Percentiles rank a stretch among this genome's conserved stretches.
Conservation (phyloP, 2,113 vertebrate genomes). For the Pseudolaguvia tuberculata region DNA sequence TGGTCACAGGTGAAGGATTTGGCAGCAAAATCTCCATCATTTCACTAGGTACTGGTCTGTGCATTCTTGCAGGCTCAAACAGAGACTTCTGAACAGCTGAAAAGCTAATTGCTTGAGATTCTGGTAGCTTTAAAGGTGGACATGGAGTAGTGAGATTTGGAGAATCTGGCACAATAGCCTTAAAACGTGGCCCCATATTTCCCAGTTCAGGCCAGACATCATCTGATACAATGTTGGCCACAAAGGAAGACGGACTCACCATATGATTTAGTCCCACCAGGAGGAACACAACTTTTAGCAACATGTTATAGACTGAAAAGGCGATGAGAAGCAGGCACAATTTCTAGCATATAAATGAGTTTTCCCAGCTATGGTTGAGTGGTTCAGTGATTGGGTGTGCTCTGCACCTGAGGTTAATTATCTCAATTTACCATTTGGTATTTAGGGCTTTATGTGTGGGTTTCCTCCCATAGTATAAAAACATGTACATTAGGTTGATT, state of each 20-base stretch:
- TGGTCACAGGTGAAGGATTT: not conserved
- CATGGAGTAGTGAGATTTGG: not conserved
- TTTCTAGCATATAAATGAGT: not conserved
- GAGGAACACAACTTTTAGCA: constrained; percentile 17
- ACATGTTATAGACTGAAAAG: constrained; percentile 42
- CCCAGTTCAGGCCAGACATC: constrained; percentile 33
- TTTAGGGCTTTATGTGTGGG: not conserved
- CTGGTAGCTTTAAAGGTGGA: constrained; percentile 31
- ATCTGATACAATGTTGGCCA: not conserved
- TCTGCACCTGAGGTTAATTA: constrained; percentile 13
- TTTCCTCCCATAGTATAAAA: not conserved
- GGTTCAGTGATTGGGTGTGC: constrained; percentile 1
- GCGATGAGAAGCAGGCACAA: not conserved
- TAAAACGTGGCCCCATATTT: not conserved
- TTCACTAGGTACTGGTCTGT: not conserved
- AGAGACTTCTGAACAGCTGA: constrained; percentile 19
- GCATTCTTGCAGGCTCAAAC: constrained; percentile 50
- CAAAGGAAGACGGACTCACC: constrained; percentile 20
- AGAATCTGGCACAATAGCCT: accelerated
- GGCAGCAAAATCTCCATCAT: constrained; percentile 34
- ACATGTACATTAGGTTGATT: no score
- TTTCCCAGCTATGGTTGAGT: not conserved
- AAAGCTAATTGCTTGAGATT: constrained; percentile 24
- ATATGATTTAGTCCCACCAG: constrained; percentile 37
- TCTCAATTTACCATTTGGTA: not conserved